These are phyloP conservation scores for Rhincodon typus DNA, from an alignment of 2,797 vertebrate species.

Conservation along the genomic window DNA sequence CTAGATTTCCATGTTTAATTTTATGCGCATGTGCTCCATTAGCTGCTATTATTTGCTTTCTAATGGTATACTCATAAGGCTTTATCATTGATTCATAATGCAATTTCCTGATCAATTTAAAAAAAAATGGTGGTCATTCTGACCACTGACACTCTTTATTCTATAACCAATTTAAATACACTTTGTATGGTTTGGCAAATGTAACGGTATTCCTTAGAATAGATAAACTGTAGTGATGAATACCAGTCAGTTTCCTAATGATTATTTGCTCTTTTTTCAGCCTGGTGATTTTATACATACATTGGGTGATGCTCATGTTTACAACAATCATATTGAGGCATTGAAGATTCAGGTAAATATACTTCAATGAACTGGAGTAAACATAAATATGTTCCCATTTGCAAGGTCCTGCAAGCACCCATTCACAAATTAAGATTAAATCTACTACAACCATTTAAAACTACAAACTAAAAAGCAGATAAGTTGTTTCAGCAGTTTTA, in stretches of 20 bases:
- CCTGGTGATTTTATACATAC: slow-evolving; percentile 91
- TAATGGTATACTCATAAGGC: not conserved
- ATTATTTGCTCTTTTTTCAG: slow-evolving; percentile 51
- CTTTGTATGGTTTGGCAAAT: not conserved
- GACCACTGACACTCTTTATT: not conserved
- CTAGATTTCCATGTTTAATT: not conserved
- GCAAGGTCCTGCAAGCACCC: not conserved
- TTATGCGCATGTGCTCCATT: too few species aligned
- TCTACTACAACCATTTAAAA: not conserved
- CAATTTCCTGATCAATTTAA: not conserved
- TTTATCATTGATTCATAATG: not conserved
- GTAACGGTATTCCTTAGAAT: not conserved
- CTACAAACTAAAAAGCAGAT: not conserved
- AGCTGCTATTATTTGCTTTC: not conserved
- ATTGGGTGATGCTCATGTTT: slow-evolving; percentile 89
- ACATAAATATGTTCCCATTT: too few species aligned
- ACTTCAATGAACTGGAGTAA: not conserved
- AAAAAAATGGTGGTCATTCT: not conserved
- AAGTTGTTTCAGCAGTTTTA: not conserved
- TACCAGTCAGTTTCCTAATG: not conserved
- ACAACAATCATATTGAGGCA: slow-evolving; percentile 82
- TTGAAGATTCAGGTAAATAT: slow-evolving; percentile 79
- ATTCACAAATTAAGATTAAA: not conserved
- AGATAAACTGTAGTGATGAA: not conserved
- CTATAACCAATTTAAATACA: not conserved